Percentiles rank a stretch among this genome's conserved stretches.
These are phyloP conservation scores for Orientallactaga bullata DNA, from an alignment of 2,113 vertebrate species.

Conservation along the genomic window DNA sequence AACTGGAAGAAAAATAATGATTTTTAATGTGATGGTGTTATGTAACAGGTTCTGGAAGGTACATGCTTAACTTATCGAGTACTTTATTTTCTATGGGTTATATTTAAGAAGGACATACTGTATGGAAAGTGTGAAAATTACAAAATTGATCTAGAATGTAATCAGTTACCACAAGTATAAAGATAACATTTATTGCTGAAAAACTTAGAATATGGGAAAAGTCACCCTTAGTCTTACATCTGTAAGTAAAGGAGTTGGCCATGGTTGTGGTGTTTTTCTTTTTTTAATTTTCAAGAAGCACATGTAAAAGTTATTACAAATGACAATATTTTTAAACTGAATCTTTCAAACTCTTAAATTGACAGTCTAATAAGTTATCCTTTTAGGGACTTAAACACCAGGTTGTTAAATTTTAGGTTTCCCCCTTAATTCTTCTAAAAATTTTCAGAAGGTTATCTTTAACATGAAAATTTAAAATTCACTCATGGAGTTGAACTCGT, in stretches of 20 bases:
- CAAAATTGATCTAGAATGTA: conserved; percentile 25
- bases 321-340: conserved; percentile 42
- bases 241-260: background rate
- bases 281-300: background rate
- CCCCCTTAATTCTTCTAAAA: conserved; percentile 18
- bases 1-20: conserved; percentile 56
- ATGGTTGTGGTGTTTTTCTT: background rate
- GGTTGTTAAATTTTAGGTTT: conserved; percentile 32
- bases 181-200: conserved; percentile 28
- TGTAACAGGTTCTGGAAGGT: conserved; percentile 67
- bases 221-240: conserved; percentile 13
- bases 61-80: conserved; percentile 59
- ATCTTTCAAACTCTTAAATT: conserved; percentile 24
- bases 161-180: conserved; percentile 56
- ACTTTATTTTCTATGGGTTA: conserved; percentile 55
- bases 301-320: conserved; percentile 48
- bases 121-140: conserved; percentile 55
- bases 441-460: conserved; percentile 10
- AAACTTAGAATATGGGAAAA: conserved; percentile 36
- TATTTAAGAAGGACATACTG: background rate
- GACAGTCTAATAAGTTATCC: background rate
- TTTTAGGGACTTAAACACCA: conserved; percentile 9
- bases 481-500: background rate
- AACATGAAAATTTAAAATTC: conserved; percentile 33
- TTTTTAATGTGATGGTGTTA: conserved; percentile 64